phyloP scores from a whole-genome alignment of 2,113 vertebrate species.

The Sceloporus tristichus region DNA sequence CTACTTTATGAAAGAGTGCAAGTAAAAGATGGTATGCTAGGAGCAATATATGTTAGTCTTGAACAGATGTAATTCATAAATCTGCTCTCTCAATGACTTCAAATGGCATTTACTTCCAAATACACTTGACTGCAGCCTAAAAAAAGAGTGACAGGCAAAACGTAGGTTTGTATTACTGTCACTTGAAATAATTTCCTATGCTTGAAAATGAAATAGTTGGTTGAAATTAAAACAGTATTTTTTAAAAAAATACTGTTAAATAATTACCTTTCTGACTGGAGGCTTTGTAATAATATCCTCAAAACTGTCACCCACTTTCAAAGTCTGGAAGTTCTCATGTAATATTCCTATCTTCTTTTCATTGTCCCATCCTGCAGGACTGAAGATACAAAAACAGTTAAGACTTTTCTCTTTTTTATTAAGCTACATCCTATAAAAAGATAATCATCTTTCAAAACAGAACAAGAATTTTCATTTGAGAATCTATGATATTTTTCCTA shows the following conservation, averaged over 20 bases:
- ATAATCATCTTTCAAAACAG: not conserved
- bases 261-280: slow-evolving; percentile 93
- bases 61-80: not conserved
- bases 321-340: slow-evolving; percentile 95
- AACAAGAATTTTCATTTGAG: not conserved
- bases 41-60: not conserved
- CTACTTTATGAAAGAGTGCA: not conserved
- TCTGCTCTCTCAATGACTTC: not conserved
- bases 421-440: not conserved
- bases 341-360: slow-evolving; percentile 99
- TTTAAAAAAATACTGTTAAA: slow-evolving; percentile 21
- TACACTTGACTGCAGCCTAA: not conserved
- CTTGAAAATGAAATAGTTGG: not conserved
- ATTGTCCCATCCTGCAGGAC: slow-evolving; percentile 99
- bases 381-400: slow-evolving; percentile 69
- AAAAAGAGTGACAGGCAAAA: not conserved
- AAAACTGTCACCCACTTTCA: slow-evolving; percentile 94
- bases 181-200: not conserved
- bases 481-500: too few relatives aligned
- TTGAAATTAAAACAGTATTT: slow-evolving; percentile 7
- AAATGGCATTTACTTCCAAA: not conserved
- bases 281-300: slow-evolving; percentile 96
- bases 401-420: slow-evolving; percentile 2
- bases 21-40: not conserved
- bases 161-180: not conserved